Percentiles rank a stretch among this genome's conserved stretches.
These are phyloP conservation scores for Agriopis marginaria DNA, from an alignment of 2,888 invertebrate species.

Conservation along the genomic window DNA sequence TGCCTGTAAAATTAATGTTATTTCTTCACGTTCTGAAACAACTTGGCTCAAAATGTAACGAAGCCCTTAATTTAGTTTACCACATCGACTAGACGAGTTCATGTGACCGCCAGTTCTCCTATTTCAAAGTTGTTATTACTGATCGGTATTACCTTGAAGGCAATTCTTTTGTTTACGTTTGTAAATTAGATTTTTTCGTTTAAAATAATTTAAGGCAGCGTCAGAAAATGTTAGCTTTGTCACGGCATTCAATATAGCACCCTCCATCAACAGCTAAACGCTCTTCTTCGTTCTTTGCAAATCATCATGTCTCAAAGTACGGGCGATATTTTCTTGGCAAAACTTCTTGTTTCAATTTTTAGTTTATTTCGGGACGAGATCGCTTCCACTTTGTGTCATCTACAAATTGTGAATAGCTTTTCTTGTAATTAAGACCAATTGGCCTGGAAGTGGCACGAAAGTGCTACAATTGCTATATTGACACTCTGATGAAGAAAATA, in stretches of 20 bases:
- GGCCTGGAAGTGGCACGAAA: conserved; percentile 9
- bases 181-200: conserved; percentile 12
- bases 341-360: conserved; percentile 68
- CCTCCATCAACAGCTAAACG: conserved; percentile 57
- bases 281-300: conserved; percentile 54
- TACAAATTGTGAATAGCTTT: conserved; percentile 48
- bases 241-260: conserved; percentile 53
- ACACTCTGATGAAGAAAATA: not conserved
- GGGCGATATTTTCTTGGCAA: conserved; percentile 74
- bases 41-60: conserved; percentile 1
- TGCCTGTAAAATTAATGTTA: conserved; percentile 15
- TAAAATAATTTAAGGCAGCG: conserved; percentile 21
- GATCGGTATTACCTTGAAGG: conserved; percentile 18
- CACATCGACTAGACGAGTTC: conserved; percentile 8
- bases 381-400: conserved; percentile 59
- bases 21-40: conserved; percentile 8
- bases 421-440: conserved; percentile 45
- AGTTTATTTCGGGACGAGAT: conserved; percentile 69
- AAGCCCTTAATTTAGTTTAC: conserved; percentile 8
- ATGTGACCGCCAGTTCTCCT: conserved; percentile 8
- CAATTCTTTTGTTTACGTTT: conserved; percentile 22
- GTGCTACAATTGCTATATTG: not conserved
- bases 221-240: conserved; percentile 44
- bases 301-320: conserved; percentile 53
- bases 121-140: conserved; percentile 16